phyloP scores from a whole-genome alignment of 2,797 vertebrate genomes.

The Setipinna tenuifilis region DNA sequence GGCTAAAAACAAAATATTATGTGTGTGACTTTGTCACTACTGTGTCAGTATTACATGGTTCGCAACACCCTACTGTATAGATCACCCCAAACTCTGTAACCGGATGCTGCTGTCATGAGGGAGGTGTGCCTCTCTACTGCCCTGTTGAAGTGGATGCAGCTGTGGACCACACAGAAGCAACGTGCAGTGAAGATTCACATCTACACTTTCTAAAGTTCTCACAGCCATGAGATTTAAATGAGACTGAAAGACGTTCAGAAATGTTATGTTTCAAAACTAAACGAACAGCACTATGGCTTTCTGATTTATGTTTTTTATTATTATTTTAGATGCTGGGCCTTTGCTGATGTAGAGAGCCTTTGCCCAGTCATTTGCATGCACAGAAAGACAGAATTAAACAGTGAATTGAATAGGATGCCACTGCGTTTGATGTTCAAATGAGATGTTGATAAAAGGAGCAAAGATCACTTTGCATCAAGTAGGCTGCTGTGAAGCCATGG shows the following conservation, averaged over 20 bases:
- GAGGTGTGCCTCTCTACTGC: background rate
- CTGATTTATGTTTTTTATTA: background rate
- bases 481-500: background rate
- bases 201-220: background rate
- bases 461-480: conserved; percentile 14
- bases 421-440: conserved; percentile 15
- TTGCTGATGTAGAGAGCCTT: background rate
- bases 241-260: background rate
- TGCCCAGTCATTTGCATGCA: background rate
- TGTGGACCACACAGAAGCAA: background rate
- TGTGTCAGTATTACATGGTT: too few species aligned
- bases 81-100: background rate
- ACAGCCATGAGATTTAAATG: background rate
- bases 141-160: background rate
- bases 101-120: background rate
- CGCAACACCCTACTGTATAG: too few species aligned
- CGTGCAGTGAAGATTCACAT: background rate
- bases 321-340: background rate
- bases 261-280: background rate
- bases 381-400: conserved; percentile 18
- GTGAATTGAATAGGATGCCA: conserved; percentile 13
- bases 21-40: too few species aligned
- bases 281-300: background rate
- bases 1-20: too few species aligned
- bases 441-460: conserved; percentile 19